These are phyloP conservation scores for Jaculus jaculus DNA, from an alignment of 2,113 vertebrate species.

Conservation along the genomic window DNA sequence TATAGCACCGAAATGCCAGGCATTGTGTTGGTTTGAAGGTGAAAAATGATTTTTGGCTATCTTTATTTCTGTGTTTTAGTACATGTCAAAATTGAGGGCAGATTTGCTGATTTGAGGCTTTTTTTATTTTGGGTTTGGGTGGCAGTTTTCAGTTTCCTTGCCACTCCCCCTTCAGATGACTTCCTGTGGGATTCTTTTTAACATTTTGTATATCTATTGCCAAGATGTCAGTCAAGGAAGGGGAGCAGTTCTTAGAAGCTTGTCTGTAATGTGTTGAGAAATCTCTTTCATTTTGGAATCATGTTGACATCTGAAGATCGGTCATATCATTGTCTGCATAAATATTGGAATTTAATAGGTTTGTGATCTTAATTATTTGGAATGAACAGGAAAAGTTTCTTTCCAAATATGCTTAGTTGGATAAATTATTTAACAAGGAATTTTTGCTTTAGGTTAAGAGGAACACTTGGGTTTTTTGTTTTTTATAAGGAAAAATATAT, in stretches of 20 bases:
- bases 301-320: slow-evolving; percentile 78
- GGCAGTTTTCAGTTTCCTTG: slow-evolving; percentile 80
- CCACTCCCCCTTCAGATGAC: slow-evolving; percentile 86
- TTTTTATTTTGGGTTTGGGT: slow-evolving; percentile 81
- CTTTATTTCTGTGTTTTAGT: slow-evolving; percentile 73
- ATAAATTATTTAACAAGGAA: slow-evolving; percentile 73
- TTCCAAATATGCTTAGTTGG: slow-evolving; percentile 73
- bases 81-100: slow-evolving; percentile 64
- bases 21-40: slow-evolving; percentile 70
- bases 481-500: slow-evolving; percentile 62
- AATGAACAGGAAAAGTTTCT: slow-evolving; percentile 84
- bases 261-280: slow-evolving; percentile 77
- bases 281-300: slow-evolving; percentile 76
- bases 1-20: slow-evolving; percentile 67
- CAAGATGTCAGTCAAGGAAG: slow-evolving; percentile 84
- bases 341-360: slow-evolving; percentile 68
- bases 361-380: slow-evolving; percentile 77
- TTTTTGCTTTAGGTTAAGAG: slow-evolving; percentile 68
- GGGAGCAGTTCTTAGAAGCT: slow-evolving; percentile 68
- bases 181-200: slow-evolving; percentile 88
- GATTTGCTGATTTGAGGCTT: slow-evolving; percentile 68
- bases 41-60: slow-evolving; percentile 69
- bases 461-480: slow-evolving; percentile 59
- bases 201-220: slow-evolving; percentile 85
- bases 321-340: slow-evolving; percentile 73